Evolutionary conservation across 2,797 vertebrate species (phyloP), one percentile per base, ranked within the genome.

Genomic region (Coracias cyanogaster): DNA sequence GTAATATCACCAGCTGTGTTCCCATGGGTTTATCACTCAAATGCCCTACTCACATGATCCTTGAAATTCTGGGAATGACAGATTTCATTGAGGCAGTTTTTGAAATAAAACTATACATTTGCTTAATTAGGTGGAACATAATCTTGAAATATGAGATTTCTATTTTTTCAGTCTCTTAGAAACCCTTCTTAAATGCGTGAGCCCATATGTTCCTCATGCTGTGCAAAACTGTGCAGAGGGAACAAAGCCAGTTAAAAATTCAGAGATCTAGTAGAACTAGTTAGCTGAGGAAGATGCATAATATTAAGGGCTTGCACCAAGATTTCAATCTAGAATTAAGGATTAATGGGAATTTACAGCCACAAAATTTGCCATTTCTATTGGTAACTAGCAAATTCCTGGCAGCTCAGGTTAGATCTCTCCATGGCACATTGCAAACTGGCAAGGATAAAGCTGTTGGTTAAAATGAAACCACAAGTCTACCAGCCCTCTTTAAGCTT

Each of bases 1-100:
- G 26, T 93, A 69, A 94, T 93, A 83, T 94, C 57, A 80, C 49
- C 92, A 95, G 66, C 76, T 94, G 70, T 89, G 62, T 91, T 96
- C 89, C 45, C 57, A 15, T 77, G 80, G 33, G 31, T 82, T 91
- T 82, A 45, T 55, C 49, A 37, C 66, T 94, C 57, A 89, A 67
- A 61, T 91, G 25, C 14, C 54, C 35, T 86, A 11, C 25, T 84
- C 15, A 17, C 21, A 25, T 17, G 15, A 21, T 84, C 48, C 55
- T 85, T 77, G 57, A 78, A 95, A 76, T 93, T 82, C 17, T 48
- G 67, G 25, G 20, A 70, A 83, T 49, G 78, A 65, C 58, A 81
- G 45, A 82, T 93, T 93, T 93, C 31, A 67, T 21, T 33, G 57
- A 90, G 31, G 84, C 35, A 45, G 29, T 80, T 86, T 79, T 91